Percentiles rank a stretch among this genome's conserved stretches.
These are phyloP conservation scores for Lemur catta DNA, from an alignment of 2,797 vertebrate genomes.

Conservation along the genomic window DNA sequence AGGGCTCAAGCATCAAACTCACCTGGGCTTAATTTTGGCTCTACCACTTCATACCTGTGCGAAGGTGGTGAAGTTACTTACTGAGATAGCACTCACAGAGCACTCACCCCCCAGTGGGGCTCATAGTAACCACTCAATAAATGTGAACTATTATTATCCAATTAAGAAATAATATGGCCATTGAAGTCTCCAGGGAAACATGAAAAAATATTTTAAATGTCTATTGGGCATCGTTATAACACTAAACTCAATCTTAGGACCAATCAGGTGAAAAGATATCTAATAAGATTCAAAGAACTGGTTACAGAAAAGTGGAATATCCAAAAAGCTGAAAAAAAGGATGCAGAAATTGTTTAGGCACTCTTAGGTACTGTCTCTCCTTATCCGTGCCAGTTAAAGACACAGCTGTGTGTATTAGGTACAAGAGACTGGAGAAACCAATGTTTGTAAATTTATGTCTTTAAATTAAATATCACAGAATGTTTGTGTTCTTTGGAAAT, in stretches of 20 bases:
- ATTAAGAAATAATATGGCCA: neutral
- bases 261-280: neutral
- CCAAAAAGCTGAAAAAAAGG: neutral
- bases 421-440: neutral
- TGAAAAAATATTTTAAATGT: neutral
- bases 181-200: neutral
- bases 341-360: neutral
- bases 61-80: neutral
- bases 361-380: neutral
- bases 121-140: neutral
- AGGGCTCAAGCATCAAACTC: neutral
- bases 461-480: constrained; percentile 1
- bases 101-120: neutral
- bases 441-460: neutral
- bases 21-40: neutral
- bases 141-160: neutral
- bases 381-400: neutral
- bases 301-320: neutral
- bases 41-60: neutral
- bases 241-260: neutral
- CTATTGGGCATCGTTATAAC: neutral
- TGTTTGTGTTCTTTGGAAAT: neutral
- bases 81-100: neutral
- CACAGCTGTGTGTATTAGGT: neutral
- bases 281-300: neutral